Evolutionary conservation across 2,113 vertebrate species (phyloP).

Genomic region (Malurus elegans): DNA sequence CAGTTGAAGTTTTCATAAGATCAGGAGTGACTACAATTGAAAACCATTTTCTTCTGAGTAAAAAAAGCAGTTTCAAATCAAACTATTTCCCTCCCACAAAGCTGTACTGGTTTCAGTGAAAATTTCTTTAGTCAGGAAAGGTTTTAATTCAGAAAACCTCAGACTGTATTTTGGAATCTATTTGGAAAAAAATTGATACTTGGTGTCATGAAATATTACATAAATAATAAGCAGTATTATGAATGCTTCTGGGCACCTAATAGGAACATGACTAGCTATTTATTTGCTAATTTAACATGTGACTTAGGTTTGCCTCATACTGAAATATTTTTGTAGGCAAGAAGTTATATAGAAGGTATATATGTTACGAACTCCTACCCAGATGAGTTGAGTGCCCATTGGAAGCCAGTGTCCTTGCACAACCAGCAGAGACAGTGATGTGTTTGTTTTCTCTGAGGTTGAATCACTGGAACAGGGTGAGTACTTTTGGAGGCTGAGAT

Average conservation of each 20-base stretch:
- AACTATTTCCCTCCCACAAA: background rate
- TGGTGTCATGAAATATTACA: background rate
- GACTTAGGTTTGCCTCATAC: background rate
- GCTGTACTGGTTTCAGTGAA: background rate
- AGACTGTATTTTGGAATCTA: background rate
- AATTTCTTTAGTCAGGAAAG: background rate
- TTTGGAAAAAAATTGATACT: background rate
- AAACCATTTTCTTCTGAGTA: background rate
- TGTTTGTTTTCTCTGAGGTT: background rate
- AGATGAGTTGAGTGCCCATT: background rate
- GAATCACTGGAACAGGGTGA: background rate
- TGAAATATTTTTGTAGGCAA: background rate
- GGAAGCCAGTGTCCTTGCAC: background rate
- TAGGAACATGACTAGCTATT: background rate
- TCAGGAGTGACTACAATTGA: background rate
- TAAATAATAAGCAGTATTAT: fast-evolving
- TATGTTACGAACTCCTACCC: background rate
- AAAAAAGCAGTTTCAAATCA: background rate
- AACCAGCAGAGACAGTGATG: background rate
- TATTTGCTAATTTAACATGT: background rate
- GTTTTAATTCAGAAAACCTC: background rate
- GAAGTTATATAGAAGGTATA: background rate
- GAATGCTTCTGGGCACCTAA: background rate
- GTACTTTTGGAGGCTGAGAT: background rate
- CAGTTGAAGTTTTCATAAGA: background rate